Conservation (phyloP, 2,888 invertebrate species). For the Agrochola litura region DNA sequence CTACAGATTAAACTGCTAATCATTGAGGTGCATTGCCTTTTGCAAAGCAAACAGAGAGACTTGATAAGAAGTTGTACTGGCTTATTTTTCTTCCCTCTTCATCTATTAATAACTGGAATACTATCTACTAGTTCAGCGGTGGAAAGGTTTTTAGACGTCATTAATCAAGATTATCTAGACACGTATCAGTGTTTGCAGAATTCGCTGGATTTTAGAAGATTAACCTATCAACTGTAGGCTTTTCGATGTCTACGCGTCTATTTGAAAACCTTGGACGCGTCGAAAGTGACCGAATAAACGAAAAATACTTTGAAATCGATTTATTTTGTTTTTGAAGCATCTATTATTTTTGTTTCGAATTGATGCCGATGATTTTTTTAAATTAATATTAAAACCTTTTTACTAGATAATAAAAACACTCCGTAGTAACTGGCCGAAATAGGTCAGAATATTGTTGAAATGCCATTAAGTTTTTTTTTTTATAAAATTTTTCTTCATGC, state of each 20-base stretch:
- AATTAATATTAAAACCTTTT: slow-evolving; percentile 7
- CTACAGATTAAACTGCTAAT: slow-evolving; percentile 8
- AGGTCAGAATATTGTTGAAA: neutral
- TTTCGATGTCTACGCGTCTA: slow-evolving; percentile 69
- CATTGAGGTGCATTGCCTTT: slow-evolving; percentile 15
- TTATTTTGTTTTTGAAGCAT: neutral
- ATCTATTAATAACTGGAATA: slow-evolving; percentile 21
- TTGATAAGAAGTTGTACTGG: slow-evolving; percentile 11
- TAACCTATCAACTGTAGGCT: slow-evolving; percentile 75
- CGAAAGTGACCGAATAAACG: slow-evolving; percentile 35
- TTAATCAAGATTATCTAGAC: slow-evolving; percentile 86
- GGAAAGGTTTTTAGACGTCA: slow-evolving; percentile 68
- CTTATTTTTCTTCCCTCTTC: slow-evolving; percentile 11
- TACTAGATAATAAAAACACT: neutral
- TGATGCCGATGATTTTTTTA: neutral
- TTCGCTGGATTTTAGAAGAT: slow-evolving; percentile 83
- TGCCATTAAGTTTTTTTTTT: neutral
- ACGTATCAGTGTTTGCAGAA: slow-evolving; percentile 84
- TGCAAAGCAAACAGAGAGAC: slow-evolving; percentile 13
- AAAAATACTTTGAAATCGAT: neutral
- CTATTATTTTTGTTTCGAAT: neutral
- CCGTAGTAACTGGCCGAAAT: neutral
- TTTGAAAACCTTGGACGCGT: slow-evolving; percentile 73
- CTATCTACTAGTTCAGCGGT: slow-evolving; percentile 32
- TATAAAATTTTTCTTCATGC: neutral